Evolutionary conservation across 2,888 invertebrate species (phyloP).

Genomic region (Choreutis nemorana): DNA sequence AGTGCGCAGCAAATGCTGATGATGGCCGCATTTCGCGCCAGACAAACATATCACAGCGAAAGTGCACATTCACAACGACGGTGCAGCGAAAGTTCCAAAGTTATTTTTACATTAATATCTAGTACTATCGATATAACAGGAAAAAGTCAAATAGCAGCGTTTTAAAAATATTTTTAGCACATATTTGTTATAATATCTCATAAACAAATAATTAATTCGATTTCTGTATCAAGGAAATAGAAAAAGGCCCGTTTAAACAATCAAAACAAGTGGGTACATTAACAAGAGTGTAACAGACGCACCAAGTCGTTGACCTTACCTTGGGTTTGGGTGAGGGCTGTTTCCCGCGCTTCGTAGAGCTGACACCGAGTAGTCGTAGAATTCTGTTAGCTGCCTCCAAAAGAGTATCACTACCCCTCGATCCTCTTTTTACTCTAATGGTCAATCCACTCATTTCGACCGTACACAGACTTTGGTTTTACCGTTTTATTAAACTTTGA

Average conservation of each 20-base stretch:
- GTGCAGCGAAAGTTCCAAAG: slow-evolving; percentile 47
- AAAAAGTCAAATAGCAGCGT: slow-evolving; percentile 1
- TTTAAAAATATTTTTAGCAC: slow-evolving; percentile 4
- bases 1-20: slow-evolving; percentile 9
- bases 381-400: slow-evolving; percentile 64
- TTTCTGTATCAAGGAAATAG: slow-evolving; percentile 5
- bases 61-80: slow-evolving; percentile 28
- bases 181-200: slow-evolving; percentile 6
- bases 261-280: slow-evolving; percentile 24
- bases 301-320: slow-evolving; percentile 55
- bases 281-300: slow-evolving; percentile 20
- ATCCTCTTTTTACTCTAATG: slow-evolving; percentile 63
- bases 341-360: slow-evolving; percentile 64
- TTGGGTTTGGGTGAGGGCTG: slow-evolving; percentile 62
- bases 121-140: not conserved
- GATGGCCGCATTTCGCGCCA: slow-evolving; percentile 4
- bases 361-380: slow-evolving; percentile 60
- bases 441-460: slow-evolving; percentile 66
- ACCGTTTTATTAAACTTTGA: slow-evolving; percentile 44
- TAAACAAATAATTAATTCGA: not conserved
- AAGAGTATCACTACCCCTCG: slow-evolving; percentile 63
- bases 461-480: slow-evolving; percentile 40
- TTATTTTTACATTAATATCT: too few relatives aligned
- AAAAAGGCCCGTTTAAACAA: too few relatives aligned
- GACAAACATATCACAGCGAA: slow-evolving; percentile 26